Conservation (phyloP, 2,888 invertebrate genomes). For the Phlogophora meticulosa region DNA sequence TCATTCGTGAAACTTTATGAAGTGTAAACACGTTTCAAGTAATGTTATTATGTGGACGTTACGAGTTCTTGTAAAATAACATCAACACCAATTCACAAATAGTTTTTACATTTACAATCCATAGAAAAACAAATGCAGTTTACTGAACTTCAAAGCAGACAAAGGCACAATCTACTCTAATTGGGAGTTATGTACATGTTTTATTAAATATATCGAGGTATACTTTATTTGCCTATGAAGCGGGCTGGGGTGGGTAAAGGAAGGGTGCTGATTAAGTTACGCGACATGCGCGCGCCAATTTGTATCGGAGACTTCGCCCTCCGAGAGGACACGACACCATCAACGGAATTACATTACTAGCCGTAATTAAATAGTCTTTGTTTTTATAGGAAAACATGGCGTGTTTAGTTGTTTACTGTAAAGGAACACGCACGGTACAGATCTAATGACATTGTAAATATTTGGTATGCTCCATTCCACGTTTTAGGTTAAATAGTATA, state of each 20-base stretch:
- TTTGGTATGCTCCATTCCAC: slow-evolving; percentile 25
- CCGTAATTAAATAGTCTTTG: slow-evolving; percentile 84
- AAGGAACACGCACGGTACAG: slow-evolving; percentile 46
- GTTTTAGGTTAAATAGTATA: slow-evolving; percentile 11
- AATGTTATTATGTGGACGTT: slow-evolving; percentile 2
- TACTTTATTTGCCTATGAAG: slow-evolving; percentile 67
- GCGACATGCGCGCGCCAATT: slow-evolving; percentile 89
- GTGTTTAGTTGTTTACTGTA: slow-evolving; percentile 70
- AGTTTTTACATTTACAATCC: slow-evolving; percentile 12
- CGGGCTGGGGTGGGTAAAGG: slow-evolving; percentile 69
- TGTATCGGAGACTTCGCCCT: slow-evolving; percentile 80
- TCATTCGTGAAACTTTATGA: slow-evolving; percentile 50
- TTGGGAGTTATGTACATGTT: slow-evolving; percentile 43
- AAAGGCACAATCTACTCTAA: slow-evolving; percentile 33
- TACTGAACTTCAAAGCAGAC: slow-evolving; percentile 30
- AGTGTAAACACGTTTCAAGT: slow-evolving; percentile 49
- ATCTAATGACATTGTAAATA: slow-evolving; percentile 43
- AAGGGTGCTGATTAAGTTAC: slow-evolving; percentile 88
- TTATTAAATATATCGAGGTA: slow-evolving; percentile 57
- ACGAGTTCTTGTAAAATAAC: slow-evolving; percentile 43
- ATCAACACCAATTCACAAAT: not conserved
- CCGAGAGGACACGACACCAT: slow-evolving; percentile 72
- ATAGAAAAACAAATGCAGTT: slow-evolving; percentile 37
- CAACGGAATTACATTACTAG: slow-evolving; percentile 82
- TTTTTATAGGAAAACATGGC: slow-evolving; percentile 79